phyloP scores from a whole-genome alignment of 2,113 vertebrate species.

The Vidua chalybeata region DNA sequence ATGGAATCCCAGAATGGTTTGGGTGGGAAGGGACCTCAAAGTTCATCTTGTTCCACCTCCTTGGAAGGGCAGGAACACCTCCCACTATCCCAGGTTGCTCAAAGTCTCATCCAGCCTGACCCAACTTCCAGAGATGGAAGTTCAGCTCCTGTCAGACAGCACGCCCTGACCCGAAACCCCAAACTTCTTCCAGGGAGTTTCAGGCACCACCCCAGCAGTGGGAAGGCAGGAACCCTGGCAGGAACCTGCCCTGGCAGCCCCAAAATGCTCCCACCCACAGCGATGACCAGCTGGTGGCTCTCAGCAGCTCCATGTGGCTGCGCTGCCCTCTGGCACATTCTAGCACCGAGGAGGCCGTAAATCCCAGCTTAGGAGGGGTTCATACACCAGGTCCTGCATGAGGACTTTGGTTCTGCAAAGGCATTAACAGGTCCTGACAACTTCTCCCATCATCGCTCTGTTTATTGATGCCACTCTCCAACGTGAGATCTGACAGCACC shows the following conservation, averaged over 20 bases:
- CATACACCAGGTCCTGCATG: rapidly evolving
- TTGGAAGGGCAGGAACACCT: neutral
- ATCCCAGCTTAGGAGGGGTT: neutral
- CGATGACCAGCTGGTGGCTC: rapidly evolving
- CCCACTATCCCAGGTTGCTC: neutral
- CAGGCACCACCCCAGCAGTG: neutral
- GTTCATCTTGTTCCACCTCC: too few relatives aligned
- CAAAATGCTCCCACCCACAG: rapidly evolving
- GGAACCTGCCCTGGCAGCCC: neutral
- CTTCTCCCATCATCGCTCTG: neutral
- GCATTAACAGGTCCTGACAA: neutral
- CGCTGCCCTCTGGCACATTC: rapidly evolving
- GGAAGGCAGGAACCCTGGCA: neutral
- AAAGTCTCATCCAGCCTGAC: neutral
- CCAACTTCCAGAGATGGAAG: neutral
- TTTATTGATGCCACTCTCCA: conserved; percentile 11
- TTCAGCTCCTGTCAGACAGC: neutral
- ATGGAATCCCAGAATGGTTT: neutral
- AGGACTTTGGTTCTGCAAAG: neutral
- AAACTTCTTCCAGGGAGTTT: neutral
- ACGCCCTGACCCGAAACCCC: rapidly evolving
- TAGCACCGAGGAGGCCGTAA: rapidly evolving
- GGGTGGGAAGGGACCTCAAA: neutral
- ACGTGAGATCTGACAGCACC: rapidly evolving
- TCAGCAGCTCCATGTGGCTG: neutral